Percentiles rank a stretch among this genome's conserved stretches.
Evolutionary conservation across 2,888 invertebrate genomes (phyloP).

Genomic region (Ornithoptera priamus): DNA sequence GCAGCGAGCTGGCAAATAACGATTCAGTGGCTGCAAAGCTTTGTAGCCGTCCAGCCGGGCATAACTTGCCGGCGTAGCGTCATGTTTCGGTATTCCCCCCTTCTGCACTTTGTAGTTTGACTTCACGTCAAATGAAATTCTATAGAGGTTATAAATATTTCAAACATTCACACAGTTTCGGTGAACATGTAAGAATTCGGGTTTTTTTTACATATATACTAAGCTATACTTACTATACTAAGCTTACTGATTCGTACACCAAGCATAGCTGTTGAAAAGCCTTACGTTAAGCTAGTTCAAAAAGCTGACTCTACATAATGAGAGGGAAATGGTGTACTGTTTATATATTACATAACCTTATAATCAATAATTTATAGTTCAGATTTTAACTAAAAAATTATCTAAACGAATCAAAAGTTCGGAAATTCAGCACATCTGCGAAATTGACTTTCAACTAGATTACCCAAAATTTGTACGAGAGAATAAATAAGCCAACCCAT

Average conservation of each 20-base stretch:
- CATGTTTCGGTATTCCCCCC: constrained; percentile 17
- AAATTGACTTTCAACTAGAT: neutral
- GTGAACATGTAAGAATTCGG: neutral
- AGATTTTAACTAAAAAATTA: neutral
- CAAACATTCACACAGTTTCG: neutral
- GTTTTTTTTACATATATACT: neutral
- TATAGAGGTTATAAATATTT: constrained; percentile 4
- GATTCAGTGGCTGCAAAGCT: constrained; percentile 25
- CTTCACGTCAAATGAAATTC: constrained; percentile 21
- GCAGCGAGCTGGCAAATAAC: constrained; percentile 22
- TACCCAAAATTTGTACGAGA: neutral
- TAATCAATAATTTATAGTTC: neutral
- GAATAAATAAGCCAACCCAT: neutral
- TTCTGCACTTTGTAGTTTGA: constrained; percentile 17
- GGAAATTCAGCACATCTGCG: neutral
- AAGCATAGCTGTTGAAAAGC: too few relatives aligned
- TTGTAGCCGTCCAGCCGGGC: constrained; percentile 24
- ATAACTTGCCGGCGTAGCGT: constrained; percentile 17
- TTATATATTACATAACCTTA: neutral
- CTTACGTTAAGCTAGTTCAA: too few relatives aligned
- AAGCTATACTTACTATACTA: too few relatives aligned
- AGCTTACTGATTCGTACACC: too few relatives aligned
- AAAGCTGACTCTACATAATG: too few relatives aligned
- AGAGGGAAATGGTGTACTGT: too few relatives aligned
- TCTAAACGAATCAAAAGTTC: neutral